Evolutionary conservation across 2,113 vertebrate genomes (phyloP), one percentile per base, ranked within the genome.

Genomic region (Amphiprion ocellaris): DNA sequence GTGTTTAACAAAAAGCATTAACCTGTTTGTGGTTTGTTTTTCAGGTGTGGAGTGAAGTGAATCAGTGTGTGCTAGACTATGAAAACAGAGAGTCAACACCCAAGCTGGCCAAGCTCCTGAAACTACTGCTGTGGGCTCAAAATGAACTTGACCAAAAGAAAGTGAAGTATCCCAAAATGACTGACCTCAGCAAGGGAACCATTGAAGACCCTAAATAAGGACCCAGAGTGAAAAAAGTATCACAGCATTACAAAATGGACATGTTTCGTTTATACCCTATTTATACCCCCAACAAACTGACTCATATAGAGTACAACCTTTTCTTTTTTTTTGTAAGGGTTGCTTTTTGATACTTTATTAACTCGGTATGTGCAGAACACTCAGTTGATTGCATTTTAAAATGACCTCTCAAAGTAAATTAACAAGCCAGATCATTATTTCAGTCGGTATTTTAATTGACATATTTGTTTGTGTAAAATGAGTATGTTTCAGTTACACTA

Each of bases 141-240:
- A 99, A 98, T 63, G 98, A 99, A 96, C 95, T 99, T 82, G 98
- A 99, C 92, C 98, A 99, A 95, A 99, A 99, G 96, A 99, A 98
- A 93, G 97, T 99, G 81, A 99, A 99, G 94, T 99, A 99, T 77
- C 98, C 97, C 85, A 99, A 98, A 96, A 99, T 99, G 98, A 98
- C 97, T 90, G 98, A 99, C 94, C 97, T 99, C 92, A 98, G 97
- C 96, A 99, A 98, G 94, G 97, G 97, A 69, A 97, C 97, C 17
- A 98, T 99, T 8, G 98, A 99, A 92, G 97, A 99, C 82, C 97
- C 97, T 65, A 99, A 99, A 95, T 99, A 96, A 97, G 84, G 82
- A 92, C 52, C 50, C 60, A 24, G 14, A 77, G 30, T 78, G 70
- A 87, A 83, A 83, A 76, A 75, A 33, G 79, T 58, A 67, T 67